phyloP scores from a whole-genome alignment of 2,797 vertebrate genomes.

The Botia kubotai region DNA sequence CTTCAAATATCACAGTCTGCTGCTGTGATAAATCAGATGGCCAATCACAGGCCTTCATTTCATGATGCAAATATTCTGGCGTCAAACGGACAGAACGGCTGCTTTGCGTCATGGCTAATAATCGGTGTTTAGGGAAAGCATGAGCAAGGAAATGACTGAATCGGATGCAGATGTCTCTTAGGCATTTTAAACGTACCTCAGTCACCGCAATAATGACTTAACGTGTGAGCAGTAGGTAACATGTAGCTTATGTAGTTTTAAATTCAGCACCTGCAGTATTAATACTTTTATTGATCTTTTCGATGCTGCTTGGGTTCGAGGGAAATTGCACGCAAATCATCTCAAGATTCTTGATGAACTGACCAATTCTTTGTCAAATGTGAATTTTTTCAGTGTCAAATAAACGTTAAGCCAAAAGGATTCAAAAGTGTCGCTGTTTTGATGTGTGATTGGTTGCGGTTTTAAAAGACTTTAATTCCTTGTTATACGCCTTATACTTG shows the following conservation, averaged over 20 bases:
- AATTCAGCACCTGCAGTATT: neutral
- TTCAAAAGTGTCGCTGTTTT: constrained; percentile 2
- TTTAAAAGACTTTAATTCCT: too few relatives aligned
- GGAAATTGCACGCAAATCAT: neutral
- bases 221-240: neutral
- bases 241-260: neutral
- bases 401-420: neutral
- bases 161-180: neutral
- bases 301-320: neutral
- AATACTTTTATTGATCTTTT: neutral
- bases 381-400: neutral
- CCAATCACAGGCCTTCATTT: neutral
- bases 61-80: neutral
- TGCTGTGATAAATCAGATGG: neutral
- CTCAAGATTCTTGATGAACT: neutral
- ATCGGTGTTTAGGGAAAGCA: neutral
- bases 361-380: neutral
- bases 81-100: neutral
- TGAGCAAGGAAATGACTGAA: neutral
- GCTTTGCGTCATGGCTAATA: neutral
- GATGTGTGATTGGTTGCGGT: too few relatives aligned
- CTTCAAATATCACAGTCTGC: neutral
- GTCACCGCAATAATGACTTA: neutral
- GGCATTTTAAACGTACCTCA: neutral
- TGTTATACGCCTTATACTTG: neutral